Percentiles rank a stretch among this genome's conserved stretches.
Evolutionary conservation across 2,888 invertebrate genomes (phyloP).

Genomic region (Peribatodes rhomboidaria): DNA sequence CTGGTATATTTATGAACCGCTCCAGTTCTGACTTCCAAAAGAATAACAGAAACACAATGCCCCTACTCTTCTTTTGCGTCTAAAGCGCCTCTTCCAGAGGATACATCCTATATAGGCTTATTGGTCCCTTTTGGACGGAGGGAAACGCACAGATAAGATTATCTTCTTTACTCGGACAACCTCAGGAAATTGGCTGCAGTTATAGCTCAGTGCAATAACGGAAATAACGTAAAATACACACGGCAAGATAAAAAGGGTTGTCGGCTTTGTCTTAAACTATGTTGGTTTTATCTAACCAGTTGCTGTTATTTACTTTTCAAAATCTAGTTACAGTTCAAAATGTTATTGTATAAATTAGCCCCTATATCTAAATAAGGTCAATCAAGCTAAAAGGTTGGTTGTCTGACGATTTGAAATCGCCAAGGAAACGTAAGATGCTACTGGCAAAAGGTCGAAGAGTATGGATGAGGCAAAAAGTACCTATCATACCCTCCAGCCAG

Average conservation of each 20-base stretch:
- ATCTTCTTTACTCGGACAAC: constrained; percentile 29
- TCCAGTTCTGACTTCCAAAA: too few relatives aligned
- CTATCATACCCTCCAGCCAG: too few relatives aligned
- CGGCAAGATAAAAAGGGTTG: constrained; percentile 15
- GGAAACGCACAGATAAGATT: constrained; percentile 34
- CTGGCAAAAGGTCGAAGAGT: too few relatives aligned
- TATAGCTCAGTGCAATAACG: constrained; percentile 15
- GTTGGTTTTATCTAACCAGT: background rate
- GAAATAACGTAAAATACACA: constrained; percentile 4
- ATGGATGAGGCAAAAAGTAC: too few relatives aligned
- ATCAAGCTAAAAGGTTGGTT: too few relatives aligned
- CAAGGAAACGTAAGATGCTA: too few relatives aligned
- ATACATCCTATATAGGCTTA: constrained; percentile 40
- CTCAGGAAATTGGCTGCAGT: constrained; percentile 27
- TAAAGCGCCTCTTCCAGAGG: constrained; percentile 20
- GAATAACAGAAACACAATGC: too few relatives aligned
- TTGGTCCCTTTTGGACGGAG: constrained; percentile 35
- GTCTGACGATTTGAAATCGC: too few relatives aligned
- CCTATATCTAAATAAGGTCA: too few relatives aligned
- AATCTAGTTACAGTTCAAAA: background rate
- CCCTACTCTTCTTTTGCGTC: constrained; percentile 21
- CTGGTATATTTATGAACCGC: too few relatives aligned
- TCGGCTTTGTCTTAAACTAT: background rate
- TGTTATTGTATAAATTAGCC: too few relatives aligned
- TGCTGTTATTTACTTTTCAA: background rate